Conservation (phyloP, 2,797 vertebrate genomes). For the Lepilemur ruficaudatus region DNA sequence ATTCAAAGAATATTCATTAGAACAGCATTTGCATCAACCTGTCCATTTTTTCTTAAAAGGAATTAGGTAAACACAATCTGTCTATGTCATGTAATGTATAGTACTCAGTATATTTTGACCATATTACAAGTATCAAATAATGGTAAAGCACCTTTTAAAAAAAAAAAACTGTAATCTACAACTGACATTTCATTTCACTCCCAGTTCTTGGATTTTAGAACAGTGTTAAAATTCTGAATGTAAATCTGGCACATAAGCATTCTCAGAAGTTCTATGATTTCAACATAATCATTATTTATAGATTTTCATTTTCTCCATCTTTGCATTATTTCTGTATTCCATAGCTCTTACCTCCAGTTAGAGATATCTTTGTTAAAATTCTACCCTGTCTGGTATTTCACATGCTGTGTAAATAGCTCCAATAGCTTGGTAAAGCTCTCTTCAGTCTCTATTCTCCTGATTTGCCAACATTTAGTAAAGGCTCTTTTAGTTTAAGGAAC, state of each 20-base stretch:
- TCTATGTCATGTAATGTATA: neutral
- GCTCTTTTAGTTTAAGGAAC: neutral
- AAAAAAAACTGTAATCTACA: too few relatives aligned
- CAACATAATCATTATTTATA: neutral
- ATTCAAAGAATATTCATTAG: neutral
- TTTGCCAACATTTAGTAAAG: neutral
- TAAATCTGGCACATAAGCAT: neutral
- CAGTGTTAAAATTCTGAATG: neutral
- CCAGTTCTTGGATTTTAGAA: neutral
- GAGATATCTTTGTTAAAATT: neutral
- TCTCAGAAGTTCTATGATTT: neutral
- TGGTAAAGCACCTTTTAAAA: neutral
- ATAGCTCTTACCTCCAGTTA: neutral
- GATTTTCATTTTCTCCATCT: neutral
- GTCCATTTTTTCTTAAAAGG: neutral
- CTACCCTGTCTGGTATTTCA: neutral
- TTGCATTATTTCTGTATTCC: neutral
- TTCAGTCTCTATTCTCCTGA: neutral
- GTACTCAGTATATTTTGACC: neutral
- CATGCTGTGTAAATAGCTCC: neutral
- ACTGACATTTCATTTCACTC: neutral
- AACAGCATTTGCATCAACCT: neutral
- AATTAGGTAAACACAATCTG: neutral
- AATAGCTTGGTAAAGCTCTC: neutral
- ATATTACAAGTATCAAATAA: neutral